Conservation (phyloP, 1,140 invertebrate genomes). For the Heterodera carotae region DNA sequence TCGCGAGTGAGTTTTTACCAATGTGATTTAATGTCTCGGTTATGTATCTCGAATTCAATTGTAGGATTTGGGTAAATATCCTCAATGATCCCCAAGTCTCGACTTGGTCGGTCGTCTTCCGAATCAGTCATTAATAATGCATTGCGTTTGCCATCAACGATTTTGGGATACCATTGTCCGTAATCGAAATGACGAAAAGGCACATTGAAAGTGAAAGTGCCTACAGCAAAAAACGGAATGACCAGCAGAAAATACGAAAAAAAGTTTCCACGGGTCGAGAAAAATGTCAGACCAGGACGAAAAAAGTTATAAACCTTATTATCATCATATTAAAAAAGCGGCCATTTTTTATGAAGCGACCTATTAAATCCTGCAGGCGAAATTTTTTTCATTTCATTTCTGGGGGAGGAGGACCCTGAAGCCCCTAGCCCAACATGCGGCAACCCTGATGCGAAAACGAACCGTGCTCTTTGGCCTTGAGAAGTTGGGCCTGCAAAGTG, state of each 20-base stretch:
- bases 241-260: neutral
- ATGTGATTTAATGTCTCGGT: constrained; percentile 49
- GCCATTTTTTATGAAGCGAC: too few species aligned
- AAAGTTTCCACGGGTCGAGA: neutral
- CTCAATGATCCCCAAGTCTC: constrained; percentile 26
- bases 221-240: constrained; percentile 23
- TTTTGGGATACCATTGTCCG: constrained; percentile 49
- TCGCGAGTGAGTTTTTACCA: constrained; percentile 34
- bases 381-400: too few species aligned
- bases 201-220: constrained; percentile 53
- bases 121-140: neutral
- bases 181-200: constrained; percentile 59
- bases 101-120: constrained; percentile 29
- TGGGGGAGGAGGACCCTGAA: too few species aligned
- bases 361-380: too few species aligned
- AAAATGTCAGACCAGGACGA: neutral
- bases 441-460: neutral
- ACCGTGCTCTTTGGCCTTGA: constrained; percentile 64
- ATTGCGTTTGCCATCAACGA: neutral
- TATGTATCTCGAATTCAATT: constrained; percentile 51
- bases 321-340: too few species aligned
- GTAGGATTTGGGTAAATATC: constrained; percentile 57
- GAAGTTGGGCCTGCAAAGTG: constrained; percentile 55
- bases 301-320: neutral
- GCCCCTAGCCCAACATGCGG: neutral